Percentiles rank a stretch among this genome's conserved stretches.
Conservation (phyloP, 2,888 invertebrate species). For the Charanyca ferruginea region DNA sequence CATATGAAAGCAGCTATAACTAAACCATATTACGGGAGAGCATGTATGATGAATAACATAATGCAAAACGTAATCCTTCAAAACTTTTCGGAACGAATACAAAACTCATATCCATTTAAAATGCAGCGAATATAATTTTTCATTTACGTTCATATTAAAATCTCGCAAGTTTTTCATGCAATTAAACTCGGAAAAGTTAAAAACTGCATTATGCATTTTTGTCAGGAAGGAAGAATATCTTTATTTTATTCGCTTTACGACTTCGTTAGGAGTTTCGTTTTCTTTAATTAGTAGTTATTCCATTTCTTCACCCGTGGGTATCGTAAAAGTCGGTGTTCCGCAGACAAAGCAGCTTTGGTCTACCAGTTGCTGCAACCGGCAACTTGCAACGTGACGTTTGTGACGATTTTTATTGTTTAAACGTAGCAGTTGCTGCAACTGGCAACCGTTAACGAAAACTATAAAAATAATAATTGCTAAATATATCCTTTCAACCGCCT, state of each 20-base stretch:
- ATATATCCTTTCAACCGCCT: no score
- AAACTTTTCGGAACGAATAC: slow-evolving; percentile 13
- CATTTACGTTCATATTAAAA: slow-evolving; percentile 48
- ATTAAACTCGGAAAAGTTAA: slow-evolving; percentile 57
- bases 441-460: no score
- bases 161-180: slow-evolving; percentile 52
- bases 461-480: no score
- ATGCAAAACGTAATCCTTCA: slow-evolving; percentile 22
- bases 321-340: slow-evolving; percentile 15
- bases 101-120: slow-evolving; percentile 41
- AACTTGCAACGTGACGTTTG: no score
- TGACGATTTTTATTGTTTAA: no score
- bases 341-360: no score
- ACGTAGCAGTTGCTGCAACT: no score
- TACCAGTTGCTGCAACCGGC: no score
- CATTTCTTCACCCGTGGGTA: not conserved
- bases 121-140: slow-evolving; percentile 41
- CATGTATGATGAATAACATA: slow-evolving; percentile 11
- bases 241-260: slow-evolving; percentile 44
- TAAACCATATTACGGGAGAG: no score
- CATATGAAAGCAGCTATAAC: no score
- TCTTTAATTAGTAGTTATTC: slow-evolving; percentile 35
- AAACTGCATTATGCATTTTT: slow-evolving; percentile 57
- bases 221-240: slow-evolving; percentile 35
- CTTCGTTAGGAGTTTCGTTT: slow-evolving; percentile 44